Evolutionary conservation across 2,888 invertebrate species (phyloP), one percentile per base, ranked within the genome.

Genomic region (Ornithoptera alexandrae): DNA sequence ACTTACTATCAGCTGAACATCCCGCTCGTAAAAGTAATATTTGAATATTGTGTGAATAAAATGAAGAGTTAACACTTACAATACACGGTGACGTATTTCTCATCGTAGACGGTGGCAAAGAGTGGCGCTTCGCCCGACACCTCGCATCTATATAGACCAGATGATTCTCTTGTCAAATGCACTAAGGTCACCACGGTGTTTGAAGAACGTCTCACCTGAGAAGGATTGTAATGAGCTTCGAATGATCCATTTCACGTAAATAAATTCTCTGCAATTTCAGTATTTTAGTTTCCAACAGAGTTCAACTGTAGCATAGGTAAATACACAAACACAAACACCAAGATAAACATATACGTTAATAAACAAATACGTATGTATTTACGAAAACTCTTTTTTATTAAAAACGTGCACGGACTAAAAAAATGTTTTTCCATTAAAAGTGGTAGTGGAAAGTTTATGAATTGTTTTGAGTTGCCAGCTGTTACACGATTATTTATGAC

Each of bases 141-240:
- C 76, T 94, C 93, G 72, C 94, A 94, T 50, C 88, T 80, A 81
- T 94, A 94, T 4, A 84, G 75, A 0, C 94, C 94, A 7, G 92
- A 87, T 3, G 94, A 93, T 46, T 90, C 85, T 17, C 87, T 84
- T 12, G 89, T 88, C 71, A 94, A 82, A 39, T 88, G 85, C 57
- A 88, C 84, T 72, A 94, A 82, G 10, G 90, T 88, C 46, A 94
- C 93, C 63, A 93, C 90, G 69, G 93, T 94, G 77, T 93, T 94
- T 36, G 94, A 94, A 1, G 95, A 95, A 74, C 94, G 94, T 60
- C 89, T 84, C 73, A 94, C 75, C 95, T 95, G 89, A 20, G 12
- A 46, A 53, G 18, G 53, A n/a, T 53, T 8, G 8, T n/a, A 53
- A 53, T 7, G 18, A 53, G 18, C 6, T n/a, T 5, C 6, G 1